Percentiles rank a stretch among this genome's conserved stretches.
Conservation (phyloP, 1,140 invertebrate species). For the Polypedilum pembai region DNA sequence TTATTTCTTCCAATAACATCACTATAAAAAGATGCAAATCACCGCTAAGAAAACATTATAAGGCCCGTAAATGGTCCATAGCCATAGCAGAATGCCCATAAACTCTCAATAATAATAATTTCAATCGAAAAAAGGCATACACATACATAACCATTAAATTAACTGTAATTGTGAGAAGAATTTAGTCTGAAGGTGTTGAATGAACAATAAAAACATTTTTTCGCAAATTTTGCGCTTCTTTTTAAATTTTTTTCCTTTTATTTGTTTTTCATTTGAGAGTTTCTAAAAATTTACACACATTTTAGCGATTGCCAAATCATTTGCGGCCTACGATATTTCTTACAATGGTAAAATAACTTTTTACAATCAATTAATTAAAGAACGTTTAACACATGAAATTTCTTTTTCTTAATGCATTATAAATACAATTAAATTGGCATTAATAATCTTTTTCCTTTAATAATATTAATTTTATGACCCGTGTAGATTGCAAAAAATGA, state of each 20-base stretch:
- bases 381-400: conserved; percentile 21
- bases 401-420: neutral
- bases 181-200: neutral
- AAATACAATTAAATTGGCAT: too few species aligned
- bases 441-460: too few species aligned
- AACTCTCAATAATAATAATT: neutral
- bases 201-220: neutral
- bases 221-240: neutral
- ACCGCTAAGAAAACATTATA: neutral
- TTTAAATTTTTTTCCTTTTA: conserved; percentile 7
- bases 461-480: neutral
- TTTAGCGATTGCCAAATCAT: neutral
- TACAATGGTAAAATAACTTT: neutral
- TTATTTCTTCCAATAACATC: too few species aligned
- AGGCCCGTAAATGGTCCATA: neutral
- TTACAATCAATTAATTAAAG: conserved; percentile 19
- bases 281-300: neutral
- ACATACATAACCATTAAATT: neutral
- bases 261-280: neutral
- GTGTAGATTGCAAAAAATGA: neutral
- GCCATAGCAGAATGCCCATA: neutral
- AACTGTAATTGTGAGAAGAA: conserved; percentile 22
- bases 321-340: neutral
- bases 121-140: conserved; percentile 9
- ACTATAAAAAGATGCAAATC: conserved; percentile 24